A percentile compares a stretch with the other conserved stretches of the same genome.
phyloP scores from a whole-genome alignment of 92 coral and sea anemone genomes.

The Epizoanthus fatuus region DNA sequence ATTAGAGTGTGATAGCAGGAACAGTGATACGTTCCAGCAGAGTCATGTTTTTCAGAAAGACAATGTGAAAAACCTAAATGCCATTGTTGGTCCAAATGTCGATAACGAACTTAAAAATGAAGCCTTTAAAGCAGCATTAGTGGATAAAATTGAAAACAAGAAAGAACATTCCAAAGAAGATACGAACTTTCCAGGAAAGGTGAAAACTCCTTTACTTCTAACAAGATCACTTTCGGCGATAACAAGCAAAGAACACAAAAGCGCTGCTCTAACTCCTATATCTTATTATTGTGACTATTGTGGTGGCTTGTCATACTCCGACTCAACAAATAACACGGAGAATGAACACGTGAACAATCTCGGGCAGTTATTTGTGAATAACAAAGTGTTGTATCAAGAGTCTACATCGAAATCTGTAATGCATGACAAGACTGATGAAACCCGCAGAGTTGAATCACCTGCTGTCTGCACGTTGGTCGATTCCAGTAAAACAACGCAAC shows the following conservation, averaged over 20 bases:
- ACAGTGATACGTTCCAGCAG: not conserved
- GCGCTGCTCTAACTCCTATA: not conserved
- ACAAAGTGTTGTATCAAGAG: not conserved
- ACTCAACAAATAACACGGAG: not conserved
- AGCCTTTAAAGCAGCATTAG: not conserved
- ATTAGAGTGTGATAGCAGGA: not conserved
- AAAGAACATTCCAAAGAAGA: not conserved
- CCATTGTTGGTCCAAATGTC: not conserved
- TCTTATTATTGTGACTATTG: not conserved
- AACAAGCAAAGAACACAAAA: not conserved
- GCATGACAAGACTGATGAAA: not conserved
- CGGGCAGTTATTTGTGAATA: not conserved
- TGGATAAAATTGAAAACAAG: not conserved
- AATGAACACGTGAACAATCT: not conserved
- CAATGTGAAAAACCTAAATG: not conserved
- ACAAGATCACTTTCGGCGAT: not conserved
- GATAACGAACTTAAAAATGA: not conserved
- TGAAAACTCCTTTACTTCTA: not conserved
- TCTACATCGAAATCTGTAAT: not conserved
- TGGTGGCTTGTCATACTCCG: not conserved
- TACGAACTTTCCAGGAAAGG: not conserved
- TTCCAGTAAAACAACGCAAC: not conserved
- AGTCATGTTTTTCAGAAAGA: not conserved
- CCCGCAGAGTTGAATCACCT: not conserved
- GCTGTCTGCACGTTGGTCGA: not conserved